These are phyloP conservation scores for Vicugna pacos DNA, from an alignment of 2,113 vertebrate genomes.

Conservation along the genomic window DNA sequence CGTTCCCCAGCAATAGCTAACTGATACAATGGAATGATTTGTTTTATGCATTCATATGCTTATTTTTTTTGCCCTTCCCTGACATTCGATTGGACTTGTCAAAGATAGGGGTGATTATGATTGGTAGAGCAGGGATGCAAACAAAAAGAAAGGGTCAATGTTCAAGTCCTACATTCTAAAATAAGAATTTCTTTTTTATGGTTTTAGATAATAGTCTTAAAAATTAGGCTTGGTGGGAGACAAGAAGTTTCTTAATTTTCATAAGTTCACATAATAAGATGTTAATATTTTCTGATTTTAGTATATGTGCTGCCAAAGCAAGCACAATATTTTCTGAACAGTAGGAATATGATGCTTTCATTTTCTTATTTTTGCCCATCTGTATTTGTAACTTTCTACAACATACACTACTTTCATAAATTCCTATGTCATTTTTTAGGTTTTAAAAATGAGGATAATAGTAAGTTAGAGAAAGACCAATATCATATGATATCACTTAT, in stretches of 20 bases:
- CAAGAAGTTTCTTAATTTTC: background rate
- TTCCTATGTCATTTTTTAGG: background rate
- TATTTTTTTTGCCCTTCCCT: background rate
- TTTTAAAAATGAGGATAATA: constrained; percentile 26
- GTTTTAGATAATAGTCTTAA: background rate
- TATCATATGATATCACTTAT: no score
- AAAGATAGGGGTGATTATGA: background rate
- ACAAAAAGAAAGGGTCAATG: background rate
- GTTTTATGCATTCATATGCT: background rate
- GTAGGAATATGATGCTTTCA: background rate
- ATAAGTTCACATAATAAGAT: background rate
- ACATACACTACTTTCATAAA: background rate
- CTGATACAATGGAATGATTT: background rate
- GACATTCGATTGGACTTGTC: background rate
- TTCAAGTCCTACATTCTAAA: background rate
- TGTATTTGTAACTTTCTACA: background rate
- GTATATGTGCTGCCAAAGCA: no score
- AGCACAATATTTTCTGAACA: background rate
- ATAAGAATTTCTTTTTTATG: background rate
- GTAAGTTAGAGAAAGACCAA: background rate
- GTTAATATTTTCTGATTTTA: background rate
- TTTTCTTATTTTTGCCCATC: background rate
- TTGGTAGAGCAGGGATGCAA: background rate
- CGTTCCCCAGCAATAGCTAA: background rate
- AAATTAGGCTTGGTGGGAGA: background rate